Evolutionary conservation across 2,888 invertebrate species (phyloP), one percentile per base, ranked within the genome.

Genomic region (Calliopum simillimum): DNA sequence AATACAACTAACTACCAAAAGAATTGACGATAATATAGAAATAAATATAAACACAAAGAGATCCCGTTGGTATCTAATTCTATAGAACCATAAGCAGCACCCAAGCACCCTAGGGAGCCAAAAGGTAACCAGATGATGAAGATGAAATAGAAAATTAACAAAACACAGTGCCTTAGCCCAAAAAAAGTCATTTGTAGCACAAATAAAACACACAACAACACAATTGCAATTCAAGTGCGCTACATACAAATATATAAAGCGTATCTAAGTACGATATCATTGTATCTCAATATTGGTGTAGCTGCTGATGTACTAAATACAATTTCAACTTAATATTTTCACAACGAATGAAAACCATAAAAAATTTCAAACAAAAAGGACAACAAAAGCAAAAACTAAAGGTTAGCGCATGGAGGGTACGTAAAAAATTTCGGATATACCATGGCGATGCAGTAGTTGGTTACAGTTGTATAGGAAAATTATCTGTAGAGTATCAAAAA

Each of bases 1-100:
- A 33, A 33, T n/a, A 33, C 33, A 21, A 33, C 44, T 46, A 14
- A 33, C 14, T 33, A 33, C 33, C 61, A 61, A 61, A 21, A 33
- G 33, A 61, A 61, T 61, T 61, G 61, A 44, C 61, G 61, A 21
- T 61, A 61, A 61, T 61, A 61, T 19, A 61, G 61, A 61, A 44
- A 61, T 61, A 61, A 61, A 61, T 44, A 61, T 44, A 46, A 61
- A 46, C 4, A 13, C 19, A 46, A 19, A 44, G 61, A 61, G 19
- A 16, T 44, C 46, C 61, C 61, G 61, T 61, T 61, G 44, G 61
- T 23, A 13, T 61, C 33, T 13, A 46, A 25, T 58, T 23, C 19
- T 44, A 25, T 44, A 43, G 16, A 44, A 41, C 56, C 25, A 58
- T 41, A 33, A n/a, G 33, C 56, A 11, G 33, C 56, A 11, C 56